Conservation (phyloP, 2,888 invertebrate species). For the Ophioninae sp. region DNA sequence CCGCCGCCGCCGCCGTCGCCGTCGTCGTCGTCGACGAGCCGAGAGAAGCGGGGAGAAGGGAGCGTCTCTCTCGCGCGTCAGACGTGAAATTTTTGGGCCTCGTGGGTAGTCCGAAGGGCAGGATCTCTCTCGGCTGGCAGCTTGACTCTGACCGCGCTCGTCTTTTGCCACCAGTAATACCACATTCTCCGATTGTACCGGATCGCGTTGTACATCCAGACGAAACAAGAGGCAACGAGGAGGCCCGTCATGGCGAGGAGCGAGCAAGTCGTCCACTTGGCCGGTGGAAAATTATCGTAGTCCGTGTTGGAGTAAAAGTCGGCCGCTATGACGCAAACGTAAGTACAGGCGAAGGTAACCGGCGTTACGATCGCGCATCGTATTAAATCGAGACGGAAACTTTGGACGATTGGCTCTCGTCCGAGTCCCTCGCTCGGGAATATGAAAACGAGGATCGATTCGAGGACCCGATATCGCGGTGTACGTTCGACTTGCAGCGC, state of each 20-base stretch:
- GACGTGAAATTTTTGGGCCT: conserved; percentile 22
- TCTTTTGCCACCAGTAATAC: conserved; percentile 83
- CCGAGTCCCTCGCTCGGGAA: conserved; percentile 73
- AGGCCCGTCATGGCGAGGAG: conserved; percentile 81
- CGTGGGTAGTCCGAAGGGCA: neutral
- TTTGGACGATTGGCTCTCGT: conserved; percentile 74
- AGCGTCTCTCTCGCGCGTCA: conserved; percentile 3
- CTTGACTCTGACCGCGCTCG: conserved; percentile 81
- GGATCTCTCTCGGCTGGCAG: conserved; percentile 21
- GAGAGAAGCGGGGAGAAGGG: too few relatives aligned
- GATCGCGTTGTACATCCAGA: conserved; percentile 82
- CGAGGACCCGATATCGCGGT: conserved; percentile 83
- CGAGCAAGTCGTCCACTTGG: conserved; percentile 82
- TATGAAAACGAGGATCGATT: conserved; percentile 85
- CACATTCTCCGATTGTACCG: conserved; percentile 82
- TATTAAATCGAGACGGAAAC: conserved; percentile 82
- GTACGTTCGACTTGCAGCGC: conserved; percentile 85
- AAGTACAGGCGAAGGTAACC: conserved; percentile 82
- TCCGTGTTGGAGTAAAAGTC: conserved; percentile 82
- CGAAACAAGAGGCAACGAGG: conserved; percentile 82
- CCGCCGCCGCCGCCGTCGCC: too few relatives aligned
- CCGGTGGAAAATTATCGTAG: conserved; percentile 81
- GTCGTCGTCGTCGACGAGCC: too few relatives aligned
- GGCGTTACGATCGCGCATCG: conserved; percentile 84
- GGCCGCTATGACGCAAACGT: conserved; percentile 82